Percentiles rank a stretch among this genome's conserved stretches.
Conservation (phyloP, 2,113 vertebrate genomes). For the Bambusicola thoracicus region DNA sequence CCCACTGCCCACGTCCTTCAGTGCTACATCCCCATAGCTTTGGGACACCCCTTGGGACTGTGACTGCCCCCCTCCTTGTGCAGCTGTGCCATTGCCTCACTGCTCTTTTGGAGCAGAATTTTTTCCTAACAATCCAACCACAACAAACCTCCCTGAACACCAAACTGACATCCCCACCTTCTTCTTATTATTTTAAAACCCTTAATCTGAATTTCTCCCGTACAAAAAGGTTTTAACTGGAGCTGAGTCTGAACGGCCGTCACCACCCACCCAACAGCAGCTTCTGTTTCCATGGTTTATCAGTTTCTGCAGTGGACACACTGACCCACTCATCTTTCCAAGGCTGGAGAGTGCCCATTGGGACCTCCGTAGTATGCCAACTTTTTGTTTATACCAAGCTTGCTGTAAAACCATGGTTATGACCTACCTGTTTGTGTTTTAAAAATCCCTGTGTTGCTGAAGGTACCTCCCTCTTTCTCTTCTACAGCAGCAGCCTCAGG, state of each 20-base stretch:
- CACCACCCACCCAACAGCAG: accelerated
- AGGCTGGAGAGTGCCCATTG: background rate
- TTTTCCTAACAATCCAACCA: too few species aligned
- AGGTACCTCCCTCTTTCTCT: background rate
- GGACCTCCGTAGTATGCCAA: background rate
- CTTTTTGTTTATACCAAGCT: background rate
- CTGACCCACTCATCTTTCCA: too few species aligned
- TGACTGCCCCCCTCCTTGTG: too few species aligned
- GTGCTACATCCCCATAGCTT: too few species aligned
- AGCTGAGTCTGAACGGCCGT: background rate
- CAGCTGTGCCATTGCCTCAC: too few species aligned
- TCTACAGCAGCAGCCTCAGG: background rate
- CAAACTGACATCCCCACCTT: accelerated
- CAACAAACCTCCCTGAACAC: background rate
- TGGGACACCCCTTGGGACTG: too few species aligned
- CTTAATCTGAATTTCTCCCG: background rate
- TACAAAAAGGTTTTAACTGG: background rate
- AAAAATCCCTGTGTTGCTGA: background rate
- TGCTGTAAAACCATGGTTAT: background rate
- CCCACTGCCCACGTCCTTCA: too few species aligned
- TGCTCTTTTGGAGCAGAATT: too few species aligned
- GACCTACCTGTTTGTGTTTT: background rate
- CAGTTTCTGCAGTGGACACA: background rate
- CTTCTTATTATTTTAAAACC: too few species aligned
- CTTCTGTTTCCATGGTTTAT: background rate